Percentiles rank a stretch among this genome's conserved stretches.
These are phyloP conservation scores for Odobenus rosmarus DNA, from an alignment of 2,113 vertebrate genomes.

Conservation along the genomic window DNA sequence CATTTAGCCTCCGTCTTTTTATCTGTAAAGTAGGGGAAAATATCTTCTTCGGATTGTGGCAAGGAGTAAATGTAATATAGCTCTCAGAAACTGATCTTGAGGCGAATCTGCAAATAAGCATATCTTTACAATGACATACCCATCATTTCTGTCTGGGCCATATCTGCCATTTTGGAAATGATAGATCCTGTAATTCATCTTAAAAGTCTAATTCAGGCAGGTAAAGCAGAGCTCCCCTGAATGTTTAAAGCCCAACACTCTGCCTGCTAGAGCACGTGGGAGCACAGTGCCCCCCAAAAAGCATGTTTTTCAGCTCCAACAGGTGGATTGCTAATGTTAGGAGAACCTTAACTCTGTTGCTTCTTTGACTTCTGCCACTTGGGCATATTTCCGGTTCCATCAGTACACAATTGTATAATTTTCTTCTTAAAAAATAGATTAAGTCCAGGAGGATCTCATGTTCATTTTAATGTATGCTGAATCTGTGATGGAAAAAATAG, in stretches of 20 bases:
- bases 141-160: neutral
- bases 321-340: neutral
- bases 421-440: neutral
- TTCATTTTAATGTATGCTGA: neutral
- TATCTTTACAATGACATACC: neutral
- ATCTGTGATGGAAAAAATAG: neutral
- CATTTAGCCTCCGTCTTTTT: neutral
- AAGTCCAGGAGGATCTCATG: neutral
- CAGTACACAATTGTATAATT: neutral
- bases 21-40: neutral
- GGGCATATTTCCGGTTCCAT: neutral
- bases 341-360: neutral
- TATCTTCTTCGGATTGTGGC: neutral
- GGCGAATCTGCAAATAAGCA: neutral
- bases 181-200: neutral
- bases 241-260: neutral
- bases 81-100: neutral
- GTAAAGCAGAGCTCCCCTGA: neutral
- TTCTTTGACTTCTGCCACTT: neutral
- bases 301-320: neutral
- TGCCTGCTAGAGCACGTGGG: neutral
- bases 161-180: neutral
- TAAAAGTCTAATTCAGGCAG: neutral
- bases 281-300: neutral
- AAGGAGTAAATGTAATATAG: neutral